Evolutionary conservation across 2,113 vertebrate genomes (phyloP).

Genomic region (Chaetops frenatus): DNA sequence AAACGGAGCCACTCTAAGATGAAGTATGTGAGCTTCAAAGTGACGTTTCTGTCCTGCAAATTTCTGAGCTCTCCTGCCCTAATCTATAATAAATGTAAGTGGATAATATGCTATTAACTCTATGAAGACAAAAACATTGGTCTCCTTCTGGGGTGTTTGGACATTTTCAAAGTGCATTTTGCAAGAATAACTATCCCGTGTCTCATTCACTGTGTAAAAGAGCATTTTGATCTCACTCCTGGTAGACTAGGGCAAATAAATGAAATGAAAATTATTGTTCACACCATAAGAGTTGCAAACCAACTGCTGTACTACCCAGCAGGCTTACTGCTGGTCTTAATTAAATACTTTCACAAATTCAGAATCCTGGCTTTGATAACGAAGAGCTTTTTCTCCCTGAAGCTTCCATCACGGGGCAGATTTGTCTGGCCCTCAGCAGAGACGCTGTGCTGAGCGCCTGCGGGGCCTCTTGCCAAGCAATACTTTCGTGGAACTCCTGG

Average conservation of each 20-base stretch:
- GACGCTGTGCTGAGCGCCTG: fast-evolving
- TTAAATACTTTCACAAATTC: neutral
- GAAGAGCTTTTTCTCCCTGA: neutral
- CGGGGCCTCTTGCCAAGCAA: neutral
- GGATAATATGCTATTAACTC: neutral
- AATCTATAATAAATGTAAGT: neutral
- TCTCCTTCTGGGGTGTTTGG: neutral
- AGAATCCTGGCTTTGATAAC: neutral
- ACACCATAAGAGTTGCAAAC: neutral
- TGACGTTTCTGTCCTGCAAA: neutral
- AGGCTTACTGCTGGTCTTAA: neutral
- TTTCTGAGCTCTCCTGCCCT: neutral
- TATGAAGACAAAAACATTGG: neutral
- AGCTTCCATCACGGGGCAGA: neutral
- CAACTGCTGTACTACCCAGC: neutral
- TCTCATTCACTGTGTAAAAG: neutral
- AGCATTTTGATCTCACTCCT: neutral
- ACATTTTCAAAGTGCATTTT: neutral
- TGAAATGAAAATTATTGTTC: neutral
- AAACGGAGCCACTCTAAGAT: neutral
- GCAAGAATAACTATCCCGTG: neutral
- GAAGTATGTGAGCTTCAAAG: neutral
- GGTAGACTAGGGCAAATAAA: neutral
- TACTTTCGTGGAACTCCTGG: neutral
- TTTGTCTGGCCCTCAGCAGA: neutral